Percentiles rank a stretch among this genome's conserved stretches.
Conservation (phyloP, 2,797 vertebrate genomes). For the Notamacropus eugenii region DNA sequence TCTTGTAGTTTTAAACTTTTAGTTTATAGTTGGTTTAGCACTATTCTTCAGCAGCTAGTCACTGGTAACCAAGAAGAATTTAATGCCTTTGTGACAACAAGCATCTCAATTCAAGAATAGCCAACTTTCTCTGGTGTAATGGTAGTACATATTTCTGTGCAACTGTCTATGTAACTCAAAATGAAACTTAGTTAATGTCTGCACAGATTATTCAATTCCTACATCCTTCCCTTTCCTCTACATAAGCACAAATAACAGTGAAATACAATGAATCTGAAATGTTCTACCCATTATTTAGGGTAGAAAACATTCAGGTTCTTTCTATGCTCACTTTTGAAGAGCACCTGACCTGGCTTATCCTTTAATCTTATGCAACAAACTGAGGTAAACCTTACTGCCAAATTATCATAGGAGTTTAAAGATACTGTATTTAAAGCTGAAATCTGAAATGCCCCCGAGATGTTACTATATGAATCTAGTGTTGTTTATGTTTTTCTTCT, state of each 20-base stretch:
- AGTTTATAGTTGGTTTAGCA: constrained; percentile 23
- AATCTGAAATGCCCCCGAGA: constrained; percentile 3
- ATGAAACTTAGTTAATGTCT: constrained; percentile 13
- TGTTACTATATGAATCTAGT: constrained; percentile 3
- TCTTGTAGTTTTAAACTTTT: constrained; percentile 29
- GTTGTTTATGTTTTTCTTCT: neutral
- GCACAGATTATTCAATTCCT: neutral
- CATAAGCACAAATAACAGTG: constrained; percentile 9
- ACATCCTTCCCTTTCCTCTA: constrained; percentile 27
- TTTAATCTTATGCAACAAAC: neutral
- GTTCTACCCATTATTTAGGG: neutral
- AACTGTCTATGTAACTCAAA: constrained; percentile 39
- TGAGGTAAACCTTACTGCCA: neutral
- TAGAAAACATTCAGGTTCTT: constrained; percentile 47
- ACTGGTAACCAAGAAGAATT: constrained; percentile 44
- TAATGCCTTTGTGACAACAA: constrained; percentile 50
- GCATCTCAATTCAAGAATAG: constrained; percentile 20
- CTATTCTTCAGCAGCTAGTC: constrained; percentile 45
- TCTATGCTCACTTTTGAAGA: constrained; percentile 28
- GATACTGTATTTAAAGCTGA: constrained; percentile 23
- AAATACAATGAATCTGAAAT: constrained; percentile 26
- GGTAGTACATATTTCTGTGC: constrained; percentile 37
- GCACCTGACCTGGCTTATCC: neutral
- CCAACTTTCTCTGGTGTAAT: neutral
- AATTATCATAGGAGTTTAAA: constrained; percentile 27